Base-by-base conservation (phyloP, 2,888 invertebrate genomes). In the Folsomia manolachei region DNA sequence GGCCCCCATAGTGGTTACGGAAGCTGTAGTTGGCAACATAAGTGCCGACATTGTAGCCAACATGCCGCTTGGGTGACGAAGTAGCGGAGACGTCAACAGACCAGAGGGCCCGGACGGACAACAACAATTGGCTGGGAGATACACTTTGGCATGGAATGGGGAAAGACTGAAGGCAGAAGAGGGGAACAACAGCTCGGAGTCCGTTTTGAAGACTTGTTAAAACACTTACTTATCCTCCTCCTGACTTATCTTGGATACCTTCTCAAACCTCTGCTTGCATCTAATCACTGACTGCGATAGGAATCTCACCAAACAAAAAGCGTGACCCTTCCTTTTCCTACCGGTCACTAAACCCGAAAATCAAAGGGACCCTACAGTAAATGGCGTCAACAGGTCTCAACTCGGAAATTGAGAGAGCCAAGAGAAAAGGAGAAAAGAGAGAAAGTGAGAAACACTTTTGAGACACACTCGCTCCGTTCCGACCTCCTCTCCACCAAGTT, bases 41-140 rank as follows among this genome's bases (percentile, higher is more conserved):
- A 81, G 77, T 27, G 81, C 79, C 51, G 79, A 79, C 80, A 81
- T 81, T n/a, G 81, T 81, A 65, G 81, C 81, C 71, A 81, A 71
- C 81, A 81, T 81, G 61, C 79, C 78, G 72, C 75, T 78, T 19
- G 79, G 81, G 27, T 80, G 81, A 64, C 79, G 77, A 19, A 80
- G 78, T 24, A 81, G 77, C 52, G 79, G 79, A 73, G 81, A 79
- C 74, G 81, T 80, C 79, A 81, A 75, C 71, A 80, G 78, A 76
- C 81, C 81, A 71, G 79, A 77, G 63, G 78, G 78, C 69, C 81
- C 80, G 67, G 81, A 80, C 75, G 80, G 80, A 74, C 81, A 81
- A 73, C 81, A 81, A 76, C 81, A 81, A 76, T 81, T 81, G n/a
- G 79, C 78, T 74, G 80, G 80, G 78, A 80, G 80, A 81, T 81